Conservation (phyloP, 2,113 vertebrate species). For the Sinosuthora webbiana region DNA sequence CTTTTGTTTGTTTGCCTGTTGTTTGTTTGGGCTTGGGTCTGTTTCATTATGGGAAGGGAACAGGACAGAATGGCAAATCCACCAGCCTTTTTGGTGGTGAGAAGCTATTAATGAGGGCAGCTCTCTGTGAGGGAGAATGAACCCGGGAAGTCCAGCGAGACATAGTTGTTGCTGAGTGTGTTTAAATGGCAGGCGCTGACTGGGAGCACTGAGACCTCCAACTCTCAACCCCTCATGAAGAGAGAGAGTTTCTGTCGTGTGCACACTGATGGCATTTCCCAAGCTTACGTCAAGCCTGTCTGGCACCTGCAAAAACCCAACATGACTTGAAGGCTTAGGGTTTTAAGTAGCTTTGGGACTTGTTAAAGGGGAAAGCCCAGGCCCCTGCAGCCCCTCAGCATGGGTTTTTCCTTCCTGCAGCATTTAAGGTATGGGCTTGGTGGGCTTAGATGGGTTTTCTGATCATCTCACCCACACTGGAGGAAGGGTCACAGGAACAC, state of each 20-base stretch:
- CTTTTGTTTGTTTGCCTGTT: neutral
- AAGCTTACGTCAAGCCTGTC: neutral
- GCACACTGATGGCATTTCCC: neutral
- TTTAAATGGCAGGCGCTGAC: neutral
- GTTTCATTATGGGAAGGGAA: neutral
- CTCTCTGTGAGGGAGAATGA: neutral
- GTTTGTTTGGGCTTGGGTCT: neutral
- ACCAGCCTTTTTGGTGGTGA: neutral
- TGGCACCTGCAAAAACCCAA: neutral
- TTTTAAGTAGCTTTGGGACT: neutral
- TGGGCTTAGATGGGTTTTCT: neutral
- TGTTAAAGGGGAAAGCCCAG: neutral
- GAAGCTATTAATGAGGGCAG: neutral
- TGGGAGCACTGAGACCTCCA: neutral
- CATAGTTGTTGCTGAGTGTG: neutral
- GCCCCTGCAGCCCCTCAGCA: neutral
- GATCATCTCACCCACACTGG: neutral
- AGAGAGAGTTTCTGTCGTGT: neutral
- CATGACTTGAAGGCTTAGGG: neutral
- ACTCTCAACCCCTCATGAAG: neutral
- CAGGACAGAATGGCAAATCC: neutral
- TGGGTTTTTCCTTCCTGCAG: neutral
- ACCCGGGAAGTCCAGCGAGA: neutral
- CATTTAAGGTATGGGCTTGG: neutral
- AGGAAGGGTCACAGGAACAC: accelerated